Evolutionary conservation across 2,113 vertebrate genomes (phyloP).

Genomic region (Caretta caretta): DNA sequence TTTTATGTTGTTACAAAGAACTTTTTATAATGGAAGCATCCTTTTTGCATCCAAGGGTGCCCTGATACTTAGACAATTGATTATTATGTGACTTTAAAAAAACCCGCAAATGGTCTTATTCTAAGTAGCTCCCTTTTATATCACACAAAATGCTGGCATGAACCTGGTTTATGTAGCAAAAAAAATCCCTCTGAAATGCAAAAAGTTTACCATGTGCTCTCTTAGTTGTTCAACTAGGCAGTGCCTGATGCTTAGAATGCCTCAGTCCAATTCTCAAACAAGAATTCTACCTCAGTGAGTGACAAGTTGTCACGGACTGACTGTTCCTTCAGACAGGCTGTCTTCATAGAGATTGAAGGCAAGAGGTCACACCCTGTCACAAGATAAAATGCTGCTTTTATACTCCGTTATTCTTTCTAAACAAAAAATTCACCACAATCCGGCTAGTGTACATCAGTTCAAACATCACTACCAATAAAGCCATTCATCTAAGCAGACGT

Average conservation of each 20-base stretch:
- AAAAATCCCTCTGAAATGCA: background rate
- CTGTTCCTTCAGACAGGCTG: slow-evolving; percentile 25
- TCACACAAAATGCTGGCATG: background rate
- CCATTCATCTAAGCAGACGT: background rate
- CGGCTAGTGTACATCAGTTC: background rate
- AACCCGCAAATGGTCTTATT: background rate
- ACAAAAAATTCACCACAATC: background rate
- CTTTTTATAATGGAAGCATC: slow-evolving; percentile 5
- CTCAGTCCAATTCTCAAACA: background rate
- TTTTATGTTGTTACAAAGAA: slow-evolving; percentile 11
- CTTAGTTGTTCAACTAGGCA: rapidly evolving
- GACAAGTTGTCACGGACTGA: slow-evolving; percentile 6
- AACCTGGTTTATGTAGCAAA: slow-evolving; percentile 2
- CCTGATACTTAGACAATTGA: background rate
- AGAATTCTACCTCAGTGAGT: background rate
- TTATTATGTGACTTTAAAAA: background rate
- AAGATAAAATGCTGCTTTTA: slow-evolving; percentile 20
- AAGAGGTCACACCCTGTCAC: slow-evolving; percentile 42
- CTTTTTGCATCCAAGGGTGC: background rate
- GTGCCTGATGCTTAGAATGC: background rate
- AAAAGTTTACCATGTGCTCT: background rate
- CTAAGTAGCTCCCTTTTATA: slow-evolving; percentile 13
- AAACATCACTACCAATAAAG: background rate
- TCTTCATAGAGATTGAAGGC: slow-evolving; percentile 37
- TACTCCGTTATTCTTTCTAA: background rate